Base-by-base conservation (phyloP, 2,113 vertebrate species). In the Anser cygnoides region DNA sequence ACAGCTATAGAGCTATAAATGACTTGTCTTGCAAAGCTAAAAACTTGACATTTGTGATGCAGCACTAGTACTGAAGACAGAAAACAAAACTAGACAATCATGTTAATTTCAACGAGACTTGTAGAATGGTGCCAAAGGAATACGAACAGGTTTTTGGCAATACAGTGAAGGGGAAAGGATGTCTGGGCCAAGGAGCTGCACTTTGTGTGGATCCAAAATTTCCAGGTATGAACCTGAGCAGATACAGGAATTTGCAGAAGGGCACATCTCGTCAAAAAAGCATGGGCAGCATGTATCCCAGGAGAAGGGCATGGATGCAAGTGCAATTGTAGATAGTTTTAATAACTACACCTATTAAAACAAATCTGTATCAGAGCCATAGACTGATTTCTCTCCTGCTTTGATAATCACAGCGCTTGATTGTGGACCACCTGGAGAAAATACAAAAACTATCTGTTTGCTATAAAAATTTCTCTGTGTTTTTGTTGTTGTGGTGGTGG, bases 281-380 rank as follows among this genome's bases (percentile, higher is more conserved):
- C 7, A 19, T 15, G 8, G 3, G 6, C 26, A 50, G 8, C 44
- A 49, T 0, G 3, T 3, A 1, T 76, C 16, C 4, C 62, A 62
- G 33, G 49, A 61, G 74, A 87, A 86, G 25, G 2, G 18, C 19
- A 8, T 35, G 22, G 28, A 49, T 57, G 26, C 2, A 68, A 12
- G 3, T 14, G 5, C 19, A 84, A 62, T 4, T 16, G 6, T 3
- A 70, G 25, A 29, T 1, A n/a, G 29, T 43, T 92, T 72, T 55
- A 74, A 70, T 15, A 61, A 9, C 3, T 13, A 33, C 3, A 55
- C 92, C 4, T 71, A 8, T 25, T 44, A 78, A 78, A 78, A 3
- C 3, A 81, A 81, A 49, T 18, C 5, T 79, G 26, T 72, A 3
- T 35, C 26, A 83, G 19, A 84, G 4, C 10, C 75, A n/a, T 13